Evolutionary conservation across 92 coral and sea anemone genomes (phyloP).

Genomic region (Heteractis magnifica): DNA sequence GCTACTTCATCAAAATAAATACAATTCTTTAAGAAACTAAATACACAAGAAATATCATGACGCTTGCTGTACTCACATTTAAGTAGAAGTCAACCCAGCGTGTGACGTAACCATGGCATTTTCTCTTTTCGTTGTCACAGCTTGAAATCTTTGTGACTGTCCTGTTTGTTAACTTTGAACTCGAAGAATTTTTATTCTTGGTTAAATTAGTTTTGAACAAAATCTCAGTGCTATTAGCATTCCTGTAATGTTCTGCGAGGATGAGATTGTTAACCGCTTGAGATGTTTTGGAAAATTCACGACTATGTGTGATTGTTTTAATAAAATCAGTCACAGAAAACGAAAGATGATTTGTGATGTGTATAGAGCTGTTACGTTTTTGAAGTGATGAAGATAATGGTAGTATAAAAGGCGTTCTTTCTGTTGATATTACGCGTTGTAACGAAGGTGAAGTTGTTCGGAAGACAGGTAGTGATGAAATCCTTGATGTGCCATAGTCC

Average conservation of each 20-base stretch:
- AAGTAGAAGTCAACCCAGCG: slow-evolving; percentile 65
- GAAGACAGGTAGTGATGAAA: not conserved
- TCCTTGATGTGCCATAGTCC: not conserved
- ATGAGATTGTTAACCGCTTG: not conserved
- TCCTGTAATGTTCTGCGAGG: not conserved
- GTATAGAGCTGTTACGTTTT: not conserved
- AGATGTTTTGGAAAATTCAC: not conserved
- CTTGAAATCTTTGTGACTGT: not conserved
- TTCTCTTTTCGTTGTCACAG: not conserved
- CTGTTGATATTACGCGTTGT: not conserved
- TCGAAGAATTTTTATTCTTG: slow-evolving; percentile 1
- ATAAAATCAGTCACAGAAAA: not conserved
- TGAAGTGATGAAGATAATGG: not conserved
- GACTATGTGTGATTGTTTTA: not conserved
- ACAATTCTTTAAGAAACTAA: not conserved
- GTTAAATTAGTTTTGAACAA: not conserved
- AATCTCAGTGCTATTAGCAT: not conserved
- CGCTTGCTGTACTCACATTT: not conserved
- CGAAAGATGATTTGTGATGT: not conserved
- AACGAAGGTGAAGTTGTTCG: not conserved
- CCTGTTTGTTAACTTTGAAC: not conserved
- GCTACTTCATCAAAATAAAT: not conserved
- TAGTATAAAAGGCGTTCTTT: not conserved
- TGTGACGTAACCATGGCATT: slow-evolving; percentile 44
- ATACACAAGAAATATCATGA: not conserved